A percentile compares a stretch with the other conserved stretches of the same genome.
Evolutionary conservation across 2,888 invertebrate genomes (phyloP).

Genomic region (Tachina lurida): DNA sequence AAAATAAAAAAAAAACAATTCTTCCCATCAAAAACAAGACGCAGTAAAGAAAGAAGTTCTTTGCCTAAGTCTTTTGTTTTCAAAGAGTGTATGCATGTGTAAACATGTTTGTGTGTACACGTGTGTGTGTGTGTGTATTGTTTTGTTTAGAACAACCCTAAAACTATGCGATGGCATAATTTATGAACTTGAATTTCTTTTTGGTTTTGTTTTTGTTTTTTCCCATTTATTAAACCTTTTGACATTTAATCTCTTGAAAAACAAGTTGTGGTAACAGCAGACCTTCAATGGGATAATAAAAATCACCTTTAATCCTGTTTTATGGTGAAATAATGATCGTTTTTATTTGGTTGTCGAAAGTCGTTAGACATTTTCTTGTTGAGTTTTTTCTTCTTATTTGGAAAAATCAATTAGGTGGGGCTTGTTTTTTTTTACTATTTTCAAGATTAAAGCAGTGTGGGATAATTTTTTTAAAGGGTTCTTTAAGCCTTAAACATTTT

Average conservation of each 20-base stretch:
- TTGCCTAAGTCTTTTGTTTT: constrained; percentile 52
- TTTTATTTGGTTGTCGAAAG: constrained; percentile 1
- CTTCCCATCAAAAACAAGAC: neutral
- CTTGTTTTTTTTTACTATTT: neutral
- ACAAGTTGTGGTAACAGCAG: neutral
- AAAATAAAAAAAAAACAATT: neutral
- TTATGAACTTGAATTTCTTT: constrained; percentile 60
- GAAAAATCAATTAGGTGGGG: constrained; percentile 26
- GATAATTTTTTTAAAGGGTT: neutral
- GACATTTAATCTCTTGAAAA: constrained; percentile 43
- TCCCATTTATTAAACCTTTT: constrained; percentile 21
- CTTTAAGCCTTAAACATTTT: too few species aligned
- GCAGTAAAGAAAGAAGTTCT: constrained; percentile 20
- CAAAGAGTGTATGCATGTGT: neutral
- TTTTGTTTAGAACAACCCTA: constrained; percentile 20
- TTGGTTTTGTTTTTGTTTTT: neutral
- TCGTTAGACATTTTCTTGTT: neutral
- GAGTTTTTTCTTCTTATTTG: neutral
- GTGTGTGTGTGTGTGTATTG: neutral
- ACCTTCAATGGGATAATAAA: constrained; percentile 20
- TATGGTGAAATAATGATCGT: constrained; percentile 3
- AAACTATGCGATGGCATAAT: constrained; percentile 55
- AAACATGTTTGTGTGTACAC: too few species aligned
- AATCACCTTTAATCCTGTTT: constrained; percentile 18
- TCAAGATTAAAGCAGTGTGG: neutral